Evolutionary conservation across 2,888 invertebrate species (phyloP).

Genomic region (Pedicia rivosa): DNA sequence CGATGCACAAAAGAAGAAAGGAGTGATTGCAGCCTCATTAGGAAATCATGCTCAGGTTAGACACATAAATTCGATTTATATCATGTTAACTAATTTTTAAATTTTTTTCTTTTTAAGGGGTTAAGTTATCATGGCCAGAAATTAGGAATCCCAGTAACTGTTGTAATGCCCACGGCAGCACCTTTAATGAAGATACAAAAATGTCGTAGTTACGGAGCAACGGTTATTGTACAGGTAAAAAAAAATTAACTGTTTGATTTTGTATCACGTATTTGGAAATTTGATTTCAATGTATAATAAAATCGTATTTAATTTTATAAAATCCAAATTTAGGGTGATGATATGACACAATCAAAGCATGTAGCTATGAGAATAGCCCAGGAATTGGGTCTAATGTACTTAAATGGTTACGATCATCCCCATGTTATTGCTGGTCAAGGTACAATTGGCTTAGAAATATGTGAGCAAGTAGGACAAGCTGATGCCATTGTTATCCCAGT

Average conservation of each 20-base stretch:
- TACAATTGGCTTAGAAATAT: conserved; percentile 81
- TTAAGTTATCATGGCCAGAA: conserved; percentile 62
- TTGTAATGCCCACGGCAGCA: conserved; percentile 91
- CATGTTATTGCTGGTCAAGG: conserved; percentile 93
- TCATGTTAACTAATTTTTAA: background rate
- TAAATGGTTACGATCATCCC: conserved; percentile 93
- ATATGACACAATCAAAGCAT: conserved; percentile 72
- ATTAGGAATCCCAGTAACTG: conserved; percentile 54
- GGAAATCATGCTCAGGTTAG: conserved; percentile 95
- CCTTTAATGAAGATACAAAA: conserved; percentile 92
- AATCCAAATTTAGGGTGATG: too few relatives aligned
- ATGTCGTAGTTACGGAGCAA: conserved; percentile 70
- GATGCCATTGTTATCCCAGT: conserved; percentile 86
- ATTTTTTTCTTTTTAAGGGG: too few relatives aligned
- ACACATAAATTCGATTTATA: conserved; percentile 22
- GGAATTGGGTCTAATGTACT: conserved; percentile 56
- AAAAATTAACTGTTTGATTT: background rate
- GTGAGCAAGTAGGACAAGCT: conserved; percentile 74
- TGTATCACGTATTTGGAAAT: conserved; percentile 2
- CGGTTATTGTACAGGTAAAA: conserved; percentile 49
- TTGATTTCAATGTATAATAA: background rate
- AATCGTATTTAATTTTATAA: conserved; percentile 14
- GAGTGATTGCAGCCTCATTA: conserved; percentile 84
- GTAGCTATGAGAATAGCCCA: conserved; percentile 61
- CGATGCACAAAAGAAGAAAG: conserved; percentile 49